These are phyloP conservation scores for Neosalanx taihuensis DNA, from an alignment of 2,797 vertebrate species.

Conservation along the genomic window DNA sequence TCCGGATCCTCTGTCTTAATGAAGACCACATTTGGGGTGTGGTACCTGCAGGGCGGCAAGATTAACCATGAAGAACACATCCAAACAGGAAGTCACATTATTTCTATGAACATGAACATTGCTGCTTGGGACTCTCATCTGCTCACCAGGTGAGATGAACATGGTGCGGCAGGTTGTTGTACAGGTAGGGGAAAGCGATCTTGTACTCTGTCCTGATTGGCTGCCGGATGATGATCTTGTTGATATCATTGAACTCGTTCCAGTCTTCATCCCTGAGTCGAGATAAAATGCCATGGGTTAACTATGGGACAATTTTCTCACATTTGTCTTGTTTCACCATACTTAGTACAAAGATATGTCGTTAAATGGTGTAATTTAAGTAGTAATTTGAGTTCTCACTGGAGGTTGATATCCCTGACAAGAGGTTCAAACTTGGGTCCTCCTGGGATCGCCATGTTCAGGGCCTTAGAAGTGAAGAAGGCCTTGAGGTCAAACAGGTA, in stretches of 20 bases:
- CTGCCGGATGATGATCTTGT: constrained; percentile 99
- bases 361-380: too few species aligned
- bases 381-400: constrained; percentile 76
- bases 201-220: constrained; percentile 98
- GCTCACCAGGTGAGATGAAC: constrained; percentile 97
- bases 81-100: neutral
- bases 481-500: constrained; percentile 98
- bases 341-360: neutral
- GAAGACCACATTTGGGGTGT: constrained; percentile 97
- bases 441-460: constrained; percentile 99
- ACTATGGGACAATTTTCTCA: neutral
- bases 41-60: constrained; percentile 80
- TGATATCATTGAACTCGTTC: constrained; percentile 99
- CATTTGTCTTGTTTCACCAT: neutral
- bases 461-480: constrained; percentile 97
- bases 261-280: constrained; percentile 93
- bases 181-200: constrained; percentile 96
- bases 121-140: neutral
- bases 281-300: constrained; percentile 1
- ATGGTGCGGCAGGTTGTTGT: constrained; percentile 97
- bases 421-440: constrained; percentile 98
- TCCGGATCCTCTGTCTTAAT: constrained; percentile 99
- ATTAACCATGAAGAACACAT: neutral
- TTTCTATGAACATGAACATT: neutral
- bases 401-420: constrained; percentile 96